Evolutionary conservation across 2,113 vertebrate genomes (phyloP), one percentile per base, ranked within the genome.

Genomic region (Nothoprocta pentlandii): DNA sequence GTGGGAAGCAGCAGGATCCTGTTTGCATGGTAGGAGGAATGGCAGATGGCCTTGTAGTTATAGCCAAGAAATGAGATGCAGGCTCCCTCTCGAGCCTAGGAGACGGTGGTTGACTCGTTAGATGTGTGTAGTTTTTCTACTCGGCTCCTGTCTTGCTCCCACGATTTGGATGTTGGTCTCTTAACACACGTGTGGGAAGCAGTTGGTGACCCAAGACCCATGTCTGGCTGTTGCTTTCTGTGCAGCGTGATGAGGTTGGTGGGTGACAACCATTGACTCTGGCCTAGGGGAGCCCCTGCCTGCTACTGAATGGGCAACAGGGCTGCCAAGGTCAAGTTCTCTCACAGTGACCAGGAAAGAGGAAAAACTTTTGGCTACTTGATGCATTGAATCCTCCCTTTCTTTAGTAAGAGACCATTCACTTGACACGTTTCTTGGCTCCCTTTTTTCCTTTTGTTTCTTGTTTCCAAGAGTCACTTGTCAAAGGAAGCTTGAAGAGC

Each of bases 41-140:
- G 85, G 92, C 93, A 96, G 96, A 71, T 63, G 86, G 68, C n/a
- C 82, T 46, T 4, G 78, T 41, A 53, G 42, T 47, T 41, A 30
- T 80, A 84, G 94, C 80, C 78, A 83, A 64, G 88, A 34, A 70
- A 36, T 80, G 83, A 58, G 53, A 15, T 81, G 80, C 68, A 70
- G 86, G 77, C 92, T 94, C 67, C 88, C 64, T 26, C 79, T 56
- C 54, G 4, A 49, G 88, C 88, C 63, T 54, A 4, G 71, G 61
- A 6, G 3, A 11, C 61, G 85, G 14, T 83, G 64, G 2, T 6
- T 36, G 71, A 2, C 62, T 1, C 21, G 49, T 21, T n/a, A 3
- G 0, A 28, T 30, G 0, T n/a, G 21, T 39, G 76, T 73, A 71
- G 56, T 75, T 21, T 51, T 76, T 54, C 66, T 79, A 3, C 75